Evolutionary conservation across 2,797 vertebrate species (phyloP), one percentile per base, ranked within the genome.

Genomic region (Gallinago solitaria): DNA sequence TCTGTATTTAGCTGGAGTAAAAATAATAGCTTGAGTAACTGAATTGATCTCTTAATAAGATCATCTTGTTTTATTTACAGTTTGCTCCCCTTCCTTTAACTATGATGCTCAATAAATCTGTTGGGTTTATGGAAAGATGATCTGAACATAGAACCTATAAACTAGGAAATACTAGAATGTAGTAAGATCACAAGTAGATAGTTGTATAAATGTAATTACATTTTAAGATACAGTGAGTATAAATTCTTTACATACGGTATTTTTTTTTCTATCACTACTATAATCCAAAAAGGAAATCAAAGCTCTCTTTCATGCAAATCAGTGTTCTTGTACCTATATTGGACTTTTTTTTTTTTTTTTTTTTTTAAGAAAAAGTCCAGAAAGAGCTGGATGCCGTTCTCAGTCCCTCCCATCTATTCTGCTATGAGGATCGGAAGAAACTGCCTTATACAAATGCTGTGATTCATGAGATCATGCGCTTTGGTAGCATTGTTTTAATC

Each of bases 401-500:
- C 45, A 39, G 39, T 53, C 51, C 81, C n/a, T 85, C 39, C 43
- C 89, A 86, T 13, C 33, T 63, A 16, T 59, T 95, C 64, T 90
- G 89, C 76, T 96, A 61, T 0, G 76, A 96, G 73, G 95, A 93
- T 35, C 51, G 64, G 60, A 95, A 95, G 83, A 88, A 69, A 43
- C 60, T 96, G 83, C 94, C 89, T 0, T 94, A 94, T 20, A 94
- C 89, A 9, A 63, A 93, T 4, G 89, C 91, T 63, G 96, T 96
- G 77, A 18, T 96, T 41, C 93, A 95, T 4, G 93, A 95, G 87
- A 83, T 95, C 82, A 43, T 89, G 13, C 79, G 73, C 57, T 96
- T 85, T 24, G 63, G 91, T 32, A 94, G 85, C 41, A 83, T 96
- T 15, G 0, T 93, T 63, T 25, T 96, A 41, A 78, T 93, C 64